A percentile compares a stretch with the other conserved stretches of the same genome.
phyloP scores from a whole-genome alignment of 2,113 vertebrate species.

The Sardina pilchardus region DNA sequence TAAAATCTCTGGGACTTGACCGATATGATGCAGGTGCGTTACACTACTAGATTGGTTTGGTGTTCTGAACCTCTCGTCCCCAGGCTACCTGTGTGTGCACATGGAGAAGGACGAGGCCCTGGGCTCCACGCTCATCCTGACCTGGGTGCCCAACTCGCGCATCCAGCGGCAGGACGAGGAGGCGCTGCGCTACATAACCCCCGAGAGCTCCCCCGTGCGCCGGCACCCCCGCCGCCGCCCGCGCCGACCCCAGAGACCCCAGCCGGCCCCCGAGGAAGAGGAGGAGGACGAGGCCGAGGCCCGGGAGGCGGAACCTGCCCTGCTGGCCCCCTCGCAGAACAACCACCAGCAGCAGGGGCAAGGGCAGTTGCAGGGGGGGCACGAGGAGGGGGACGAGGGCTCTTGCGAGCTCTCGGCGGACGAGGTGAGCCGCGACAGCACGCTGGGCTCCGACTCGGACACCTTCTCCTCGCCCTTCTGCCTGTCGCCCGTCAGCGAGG shows the following conservation, averaged over 20 bases:
- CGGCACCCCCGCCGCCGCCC: constrained; percentile 76
- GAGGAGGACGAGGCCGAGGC: constrained; percentile 70
- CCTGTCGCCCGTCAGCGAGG: constrained; percentile 89
- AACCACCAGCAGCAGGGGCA: constrained; percentile 50
- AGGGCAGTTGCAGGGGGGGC: constrained; percentile 66
- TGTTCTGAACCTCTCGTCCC: constrained; percentile 38
- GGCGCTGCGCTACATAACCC: constrained; percentile 90
- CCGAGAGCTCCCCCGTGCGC: constrained; percentile 91
- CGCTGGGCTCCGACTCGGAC: constrained; percentile 91
- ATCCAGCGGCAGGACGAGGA: constrained; percentile 97
- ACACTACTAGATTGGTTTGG: no score
- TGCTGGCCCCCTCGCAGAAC: constrained; percentile 31
- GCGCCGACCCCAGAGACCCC: constrained; percentile 52
- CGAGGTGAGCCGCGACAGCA: constrained; percentile 90
- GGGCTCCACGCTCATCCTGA: constrained; percentile 89
- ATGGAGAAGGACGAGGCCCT: constrained; percentile 93
- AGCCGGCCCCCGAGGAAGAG: constrained; percentile 68
- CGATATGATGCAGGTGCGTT: no score
- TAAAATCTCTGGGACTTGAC: no score
- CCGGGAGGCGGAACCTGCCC: constrained; percentile 58
- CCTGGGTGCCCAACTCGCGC: constrained; percentile 95
- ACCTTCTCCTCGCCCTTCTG: constrained; percentile 96
- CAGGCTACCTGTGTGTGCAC: constrained; percentile 94
- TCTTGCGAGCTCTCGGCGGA: constrained; percentile 86
- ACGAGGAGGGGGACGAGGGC: constrained; percentile 82